phyloP scores from a whole-genome alignment of 2,888 invertebrate genomes.

The Shargacucullia verbasci region DNA sequence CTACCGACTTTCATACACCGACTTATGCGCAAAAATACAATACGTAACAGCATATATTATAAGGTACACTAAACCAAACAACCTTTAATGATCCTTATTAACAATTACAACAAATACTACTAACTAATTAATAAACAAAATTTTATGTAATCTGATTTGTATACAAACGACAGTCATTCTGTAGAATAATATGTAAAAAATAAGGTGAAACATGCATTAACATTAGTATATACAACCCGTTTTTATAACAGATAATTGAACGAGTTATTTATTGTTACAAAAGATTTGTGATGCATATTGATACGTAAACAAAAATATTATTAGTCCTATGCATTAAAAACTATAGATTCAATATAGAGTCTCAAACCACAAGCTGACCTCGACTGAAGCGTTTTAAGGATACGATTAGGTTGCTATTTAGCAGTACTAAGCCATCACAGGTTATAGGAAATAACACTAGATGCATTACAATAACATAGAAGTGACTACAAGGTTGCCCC shows the following conservation, averaged over 20 bases:
- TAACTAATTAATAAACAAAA: conserved; percentile 2
- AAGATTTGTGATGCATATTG: too few relatives aligned
- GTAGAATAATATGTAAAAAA: conserved; percentile 1
- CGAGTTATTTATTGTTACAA: background rate
- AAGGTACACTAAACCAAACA: too few relatives aligned
- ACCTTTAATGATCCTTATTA: too few relatives aligned
- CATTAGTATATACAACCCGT: too few relatives aligned
- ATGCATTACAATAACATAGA: conserved; percentile 39
- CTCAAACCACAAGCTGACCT: conserved; percentile 27
- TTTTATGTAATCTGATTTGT: conserved; percentile 1
- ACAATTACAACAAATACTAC: background rate
- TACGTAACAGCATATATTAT: too few relatives aligned
- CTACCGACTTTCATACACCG: background rate
- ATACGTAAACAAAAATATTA: background rate
- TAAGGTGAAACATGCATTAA: background rate
- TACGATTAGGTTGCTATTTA: conserved; percentile 29
- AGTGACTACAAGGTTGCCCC: conserved; percentile 36
- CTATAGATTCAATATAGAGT: conserved; percentile 25
- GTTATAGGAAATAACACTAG: conserved; percentile 39
- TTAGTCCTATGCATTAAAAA: background rate
- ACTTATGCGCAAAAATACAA: background rate
- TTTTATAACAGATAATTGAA: background rate
- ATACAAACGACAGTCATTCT: conserved; percentile 2
- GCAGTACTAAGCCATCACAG: conserved; percentile 21
- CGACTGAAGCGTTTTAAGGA: conserved; percentile 9